Base-by-base conservation (phyloP, 2,113 vertebrate species). In the Chloropsis hardwickii region DNA sequence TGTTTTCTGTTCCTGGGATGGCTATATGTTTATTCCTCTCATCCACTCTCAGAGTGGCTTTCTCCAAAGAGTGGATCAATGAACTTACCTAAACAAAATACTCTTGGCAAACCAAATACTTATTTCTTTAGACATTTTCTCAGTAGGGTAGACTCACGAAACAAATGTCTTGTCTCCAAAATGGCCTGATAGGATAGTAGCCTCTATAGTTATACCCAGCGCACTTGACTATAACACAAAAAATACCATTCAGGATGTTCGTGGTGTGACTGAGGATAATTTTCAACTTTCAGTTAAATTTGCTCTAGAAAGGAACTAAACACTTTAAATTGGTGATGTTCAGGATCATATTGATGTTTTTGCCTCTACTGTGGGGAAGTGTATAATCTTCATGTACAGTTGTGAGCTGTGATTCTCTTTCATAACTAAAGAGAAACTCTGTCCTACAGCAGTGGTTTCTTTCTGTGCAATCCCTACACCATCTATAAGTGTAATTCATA, bases 131-230 rank as follows among this genome's bases (percentile, higher is more conserved):
- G 56, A 81, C 28, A 28, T 51, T 35, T 94, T 12, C 50, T 78
- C 9, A 27, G 9, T 27, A 47, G 29, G 0, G 1, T 22, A 56
- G 27, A 21, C 4, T 44, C 21, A 87, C 42, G 29, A 33, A 22
- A 35, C 21, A 69, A 28, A 28, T 1, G 0, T 19, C 23, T 61
- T 1, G 0, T 19, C 23, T 61, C 8, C 16, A 51, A 33, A 67
- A 81, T 64, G 11, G 16, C 11, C n/a, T 61, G 24, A 12, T 20
- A 71, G 5, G 14, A 14, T 16, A 44, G 16, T 8, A 57, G 11
- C 5, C 21, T 35, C 15, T 17, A 22, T 4, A 69, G 24, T 42
- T 81, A 17, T 9, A 44, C 21, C 5, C 12, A 39, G 14, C 5
- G 27, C 28, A 14, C 4, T 40, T 53, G 18, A 39, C 22, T 48